Conservation (phyloP, 2,888 invertebrate species). For the Platycnemis pennipes region DNA sequence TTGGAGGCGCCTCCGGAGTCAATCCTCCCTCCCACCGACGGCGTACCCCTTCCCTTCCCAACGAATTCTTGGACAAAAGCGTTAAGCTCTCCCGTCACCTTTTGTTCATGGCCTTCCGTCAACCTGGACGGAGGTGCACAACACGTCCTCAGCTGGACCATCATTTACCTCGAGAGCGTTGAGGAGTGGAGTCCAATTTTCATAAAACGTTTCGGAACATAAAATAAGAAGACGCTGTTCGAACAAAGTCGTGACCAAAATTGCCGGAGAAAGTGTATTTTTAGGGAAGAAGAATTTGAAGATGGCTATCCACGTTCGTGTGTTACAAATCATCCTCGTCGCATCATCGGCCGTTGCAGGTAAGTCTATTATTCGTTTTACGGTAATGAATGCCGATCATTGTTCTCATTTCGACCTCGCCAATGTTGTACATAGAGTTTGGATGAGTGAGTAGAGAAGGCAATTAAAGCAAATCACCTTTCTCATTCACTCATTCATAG, state of each 20-base stretch:
- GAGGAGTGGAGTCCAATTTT: not conserved
- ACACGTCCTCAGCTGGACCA: not conserved
- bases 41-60: constrained; percentile 25
- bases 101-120: constrained; percentile 61
- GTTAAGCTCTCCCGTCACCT: constrained; percentile 43
- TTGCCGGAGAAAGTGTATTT: constrained; percentile 20
- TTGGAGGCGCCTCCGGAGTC: constrained; percentile 21
- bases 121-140: constrained; percentile 19
- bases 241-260: not conserved
- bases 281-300: not conserved
- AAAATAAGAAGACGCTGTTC: not conserved
- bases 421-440: no score
- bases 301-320: constrained; percentile 56
- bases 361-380: not conserved
- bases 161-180: not conserved
- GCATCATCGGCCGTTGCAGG: constrained; percentile 47
- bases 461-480: no score
- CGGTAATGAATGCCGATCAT: no score
- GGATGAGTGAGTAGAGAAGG: no score
- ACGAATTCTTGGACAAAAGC: constrained; percentile 58
- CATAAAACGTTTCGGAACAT: not conserved
- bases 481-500: no score
- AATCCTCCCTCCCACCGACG: constrained; percentile 40
- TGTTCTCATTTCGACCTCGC: no score
- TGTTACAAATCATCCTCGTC: constrained; percentile 38